Conservation (phyloP, 2,113 vertebrate genomes). For the Ifrita kowaldi region DNA sequence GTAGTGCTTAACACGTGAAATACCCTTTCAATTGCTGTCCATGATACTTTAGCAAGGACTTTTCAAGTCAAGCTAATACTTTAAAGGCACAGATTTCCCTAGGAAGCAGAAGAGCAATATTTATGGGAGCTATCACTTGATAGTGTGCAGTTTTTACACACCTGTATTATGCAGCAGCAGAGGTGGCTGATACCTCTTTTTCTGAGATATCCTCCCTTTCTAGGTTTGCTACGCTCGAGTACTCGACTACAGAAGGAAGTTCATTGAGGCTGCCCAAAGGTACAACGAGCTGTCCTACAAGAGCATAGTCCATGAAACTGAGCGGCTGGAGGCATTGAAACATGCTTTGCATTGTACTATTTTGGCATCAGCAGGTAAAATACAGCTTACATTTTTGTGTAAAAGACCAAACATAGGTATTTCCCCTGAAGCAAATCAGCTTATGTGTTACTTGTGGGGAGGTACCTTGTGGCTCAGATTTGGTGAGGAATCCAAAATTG, state of each 20-base stretch:
- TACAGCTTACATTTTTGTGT: background rate
- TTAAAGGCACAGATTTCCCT: background rate
- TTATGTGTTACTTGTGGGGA: background rate
- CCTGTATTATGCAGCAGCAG: background rate
- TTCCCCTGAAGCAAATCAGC: background rate
- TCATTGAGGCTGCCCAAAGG: slow-evolving; percentile 96
- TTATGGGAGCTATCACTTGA: background rate
- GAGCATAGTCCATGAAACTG: slow-evolving; percentile 94
- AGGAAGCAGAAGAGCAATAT: background rate
- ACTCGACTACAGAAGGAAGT: slow-evolving; percentile 96
- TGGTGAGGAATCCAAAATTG: background rate
- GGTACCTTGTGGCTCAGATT: background rate
- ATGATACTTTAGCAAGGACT: background rate
- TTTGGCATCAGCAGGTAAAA: slow-evolving; percentile 93
- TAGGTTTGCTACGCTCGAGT: slow-evolving; percentile 97
- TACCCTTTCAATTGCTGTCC: background rate
- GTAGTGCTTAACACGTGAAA: background rate
- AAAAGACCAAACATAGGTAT: background rate
- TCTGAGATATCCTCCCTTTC: background rate
- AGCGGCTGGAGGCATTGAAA: slow-evolving; percentile 93
- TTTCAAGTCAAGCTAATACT: background rate
- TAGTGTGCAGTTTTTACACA: background rate
- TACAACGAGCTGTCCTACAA: slow-evolving; percentile 98
- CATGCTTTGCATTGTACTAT: slow-evolving; percentile 98
- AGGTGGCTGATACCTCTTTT: too few relatives aligned